These are phyloP conservation scores for Dolichopus griseipennis DNA, from an alignment of 2,888 invertebrate species.

Conservation along the genomic window DNA sequence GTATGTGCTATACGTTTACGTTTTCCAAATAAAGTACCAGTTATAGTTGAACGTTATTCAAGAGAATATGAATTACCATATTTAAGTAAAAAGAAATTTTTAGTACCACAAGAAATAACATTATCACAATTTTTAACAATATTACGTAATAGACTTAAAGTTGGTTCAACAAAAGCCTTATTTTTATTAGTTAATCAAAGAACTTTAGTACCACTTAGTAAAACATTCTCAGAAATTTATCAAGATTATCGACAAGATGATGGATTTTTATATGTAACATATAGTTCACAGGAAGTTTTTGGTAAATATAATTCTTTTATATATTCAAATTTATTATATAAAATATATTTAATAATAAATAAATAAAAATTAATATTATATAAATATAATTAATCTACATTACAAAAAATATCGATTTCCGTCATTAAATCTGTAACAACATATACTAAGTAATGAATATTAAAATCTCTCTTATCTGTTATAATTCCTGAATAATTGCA, in stretches of 20 bases:
- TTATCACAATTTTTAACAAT: conserved; percentile 82
- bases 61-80: conserved; percentile 68
- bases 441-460: no score
- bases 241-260: conserved; percentile 66
- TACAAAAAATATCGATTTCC: no score
- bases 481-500: neutral
- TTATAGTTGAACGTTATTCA: conserved; percentile 72
- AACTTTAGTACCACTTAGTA: conserved; percentile 70
- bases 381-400: no score
- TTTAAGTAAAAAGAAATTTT: conserved; percentile 75
- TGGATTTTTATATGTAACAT: conserved; percentile 81
- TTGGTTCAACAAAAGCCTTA: conserved; percentile 56
- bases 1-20: conserved; percentile 66
- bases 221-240: conserved; percentile 75
- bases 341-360: no score
- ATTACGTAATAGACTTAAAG: conserved; percentile 50
- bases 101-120: conserved; percentile 81
- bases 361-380: no score
- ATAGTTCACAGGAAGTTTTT: conserved; percentile 85
- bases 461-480: neutral
- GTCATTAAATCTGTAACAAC: no score
- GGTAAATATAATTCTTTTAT: conserved; percentile 46
- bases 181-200: conserved; percentile 76
- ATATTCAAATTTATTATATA: no score
- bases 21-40: conserved; percentile 74